Base-by-base conservation (phyloP, 1,140 invertebrate species). In the Aphelenchoides avenae region DNA sequence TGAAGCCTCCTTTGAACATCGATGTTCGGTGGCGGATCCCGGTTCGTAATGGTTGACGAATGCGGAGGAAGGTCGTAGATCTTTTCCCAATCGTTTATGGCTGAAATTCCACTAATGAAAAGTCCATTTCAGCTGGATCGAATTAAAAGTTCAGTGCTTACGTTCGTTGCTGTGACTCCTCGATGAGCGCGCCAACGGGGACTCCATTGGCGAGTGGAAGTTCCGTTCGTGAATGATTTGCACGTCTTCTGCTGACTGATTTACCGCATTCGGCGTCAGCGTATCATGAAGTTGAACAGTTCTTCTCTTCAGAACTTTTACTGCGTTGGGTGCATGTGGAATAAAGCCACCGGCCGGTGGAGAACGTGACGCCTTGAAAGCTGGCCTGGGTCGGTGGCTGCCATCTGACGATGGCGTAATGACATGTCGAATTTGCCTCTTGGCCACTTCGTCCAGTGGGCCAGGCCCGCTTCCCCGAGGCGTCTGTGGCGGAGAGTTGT, bases 21-120 rank as follows among this genome's bases (percentile, higher is more conserved):
- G 4, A 73, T 53, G 20, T 66, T 61, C 18, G 58, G 27, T 20
- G 70, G 69, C 20, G 55, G 33, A n/a, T 72, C 61, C 40, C 66
- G 63, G n/a, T 52, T 43, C 9, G 64, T 65, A n/a, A 71, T 52
- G 11, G 65, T 68, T 9, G 68, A 71, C 18, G 70, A 60, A 43
- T 71, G 68, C n/a, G 68, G 65, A n/a, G 68, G 68, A n/a, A 71
- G 56, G 24, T 71, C 68, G 53, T 71, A 71, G 50, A 71, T 71
- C 43, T 71, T 71, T 47, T 71, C 68, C 68, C 68, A 71, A 36
- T 71, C 68, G 11, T 58, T 57, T 13, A 68, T 11, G 7, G 34
- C 62, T 64, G n/a, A 51, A 31, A 40, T 18, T 5, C n/a, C n/a
- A n/a, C n/a, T n/a, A n/a, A n/a, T n/a, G n/a, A n/a, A n/a, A n/a